These are phyloP conservation scores for Pygoscelis antarcticus DNA, from an alignment of 2,113 vertebrate genomes.

Conservation along the genomic window DNA sequence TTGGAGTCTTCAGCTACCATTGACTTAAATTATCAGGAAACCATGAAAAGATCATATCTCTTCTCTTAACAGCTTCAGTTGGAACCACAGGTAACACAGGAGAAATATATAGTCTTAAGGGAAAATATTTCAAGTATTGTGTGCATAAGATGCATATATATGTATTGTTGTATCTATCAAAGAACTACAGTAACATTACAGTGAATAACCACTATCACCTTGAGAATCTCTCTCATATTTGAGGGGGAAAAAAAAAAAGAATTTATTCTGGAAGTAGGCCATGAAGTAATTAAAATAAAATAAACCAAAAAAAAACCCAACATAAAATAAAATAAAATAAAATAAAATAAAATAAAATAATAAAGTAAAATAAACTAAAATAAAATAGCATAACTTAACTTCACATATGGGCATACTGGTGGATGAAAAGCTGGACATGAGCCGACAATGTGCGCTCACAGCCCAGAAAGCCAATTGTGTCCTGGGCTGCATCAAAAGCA, in stretches of 20 bases:
- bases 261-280: not conserved
- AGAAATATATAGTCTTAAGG: not conserved
- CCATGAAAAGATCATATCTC: not conserved
- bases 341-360: not conserved
- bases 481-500: too few species aligned
- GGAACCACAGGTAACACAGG: not conserved
- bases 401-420: not conserved
- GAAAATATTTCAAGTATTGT: not conserved
- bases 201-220: not conserved
- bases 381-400: not conserved
- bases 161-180: not conserved
- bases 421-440: too few species aligned
- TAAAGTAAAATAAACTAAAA: not conserved
- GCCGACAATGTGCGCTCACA: too few species aligned
- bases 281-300: not conserved
- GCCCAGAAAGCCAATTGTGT: too few species aligned
- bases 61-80: not conserved
- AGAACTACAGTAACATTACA: not conserved
- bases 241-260: not conserved
- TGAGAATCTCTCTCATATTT: not conserved
- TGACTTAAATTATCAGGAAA: not conserved
- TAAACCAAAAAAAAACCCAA: too few species aligned
- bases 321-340: too few species aligned
- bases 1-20: not conserved
- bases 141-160: not conserved